Percentiles rank a stretch among this genome's conserved stretches.
phyloP scores from a whole-genome alignment of 2,888 invertebrate genomes.

The Macrophya annulata region DNA sequence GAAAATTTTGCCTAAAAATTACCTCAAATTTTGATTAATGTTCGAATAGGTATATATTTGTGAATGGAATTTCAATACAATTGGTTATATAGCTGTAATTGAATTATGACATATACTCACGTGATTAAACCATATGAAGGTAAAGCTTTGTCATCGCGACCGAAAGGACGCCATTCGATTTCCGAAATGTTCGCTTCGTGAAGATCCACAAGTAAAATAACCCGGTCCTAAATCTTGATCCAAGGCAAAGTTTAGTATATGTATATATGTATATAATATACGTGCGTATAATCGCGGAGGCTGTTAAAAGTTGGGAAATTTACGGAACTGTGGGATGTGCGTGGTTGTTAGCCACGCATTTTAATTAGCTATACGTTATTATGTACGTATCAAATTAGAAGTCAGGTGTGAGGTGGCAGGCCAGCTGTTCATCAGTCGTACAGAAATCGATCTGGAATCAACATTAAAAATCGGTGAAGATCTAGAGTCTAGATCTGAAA shows the following conservation, averaged over 20 bases:
- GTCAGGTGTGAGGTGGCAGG: conserved; percentile 30
- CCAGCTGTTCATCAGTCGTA: conserved; percentile 27
- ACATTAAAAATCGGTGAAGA: not conserved
- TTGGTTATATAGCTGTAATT: too few species aligned
- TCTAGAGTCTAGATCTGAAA: not conserved
- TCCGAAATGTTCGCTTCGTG: not conserved
- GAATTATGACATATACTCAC: too few species aligned
- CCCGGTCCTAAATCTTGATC: not conserved
- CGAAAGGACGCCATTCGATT: not conserved
- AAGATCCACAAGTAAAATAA: not conserved
- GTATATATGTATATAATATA: not conserved
- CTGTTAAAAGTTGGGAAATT: conserved; percentile 26
- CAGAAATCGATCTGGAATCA: conserved; percentile 8
- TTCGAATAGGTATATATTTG: not conserved
- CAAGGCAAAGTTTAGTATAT: conserved; percentile 22
- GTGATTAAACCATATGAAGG: not conserved
- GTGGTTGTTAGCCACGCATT: conserved; percentile 41
- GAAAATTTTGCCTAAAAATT: too few species aligned
- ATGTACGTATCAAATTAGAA: conserved; percentile 9
- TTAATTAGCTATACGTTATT: conserved; percentile 5
- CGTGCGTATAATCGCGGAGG: not conserved
- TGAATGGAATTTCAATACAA: not conserved
- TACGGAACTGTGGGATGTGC: conserved; percentile 51
- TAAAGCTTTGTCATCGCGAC: not conserved
- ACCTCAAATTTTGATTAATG: too few species aligned